Percentiles rank a stretch among this genome's conserved stretches.
Evolutionary conservation across 2,113 vertebrate genomes (phyloP).

Genomic region (Seriola quinqueradiata): DNA sequence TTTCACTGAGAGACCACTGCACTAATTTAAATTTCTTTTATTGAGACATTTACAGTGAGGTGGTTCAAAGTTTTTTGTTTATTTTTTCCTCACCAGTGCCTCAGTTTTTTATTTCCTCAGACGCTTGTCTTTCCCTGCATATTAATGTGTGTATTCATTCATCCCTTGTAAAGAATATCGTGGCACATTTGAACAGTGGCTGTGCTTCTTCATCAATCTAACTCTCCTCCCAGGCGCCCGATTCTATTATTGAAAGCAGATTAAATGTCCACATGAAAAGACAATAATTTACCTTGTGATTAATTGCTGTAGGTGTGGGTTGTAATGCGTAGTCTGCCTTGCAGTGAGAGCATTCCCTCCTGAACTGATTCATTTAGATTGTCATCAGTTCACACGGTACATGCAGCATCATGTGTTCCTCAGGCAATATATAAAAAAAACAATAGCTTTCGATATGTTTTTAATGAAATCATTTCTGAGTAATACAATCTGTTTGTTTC

Average conservation of each 20-base stretch:
- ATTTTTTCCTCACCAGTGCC: not conserved
- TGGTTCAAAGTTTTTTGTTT: not conserved
- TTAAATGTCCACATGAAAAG: not conserved
- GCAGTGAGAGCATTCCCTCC: not conserved
- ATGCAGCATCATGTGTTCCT: not conserved
- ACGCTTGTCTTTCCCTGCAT: not conserved
- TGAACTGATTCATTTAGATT: not conserved
- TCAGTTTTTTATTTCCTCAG: not conserved
- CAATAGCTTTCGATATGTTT: not conserved
- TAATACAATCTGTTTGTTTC: not conserved
- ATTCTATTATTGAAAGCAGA: not conserved
- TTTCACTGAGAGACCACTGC: not conserved
- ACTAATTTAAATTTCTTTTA: not conserved
- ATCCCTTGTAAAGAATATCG: not conserved
- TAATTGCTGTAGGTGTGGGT: not conserved
- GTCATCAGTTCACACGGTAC: not conserved
- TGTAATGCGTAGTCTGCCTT: not conserved
- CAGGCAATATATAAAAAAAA: not conserved
- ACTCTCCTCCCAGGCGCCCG: not conserved
- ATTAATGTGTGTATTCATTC: not conserved
- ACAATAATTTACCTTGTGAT: not conserved
- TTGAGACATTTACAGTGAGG: not conserved
- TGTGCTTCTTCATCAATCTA: slow-evolving; percentile 2
- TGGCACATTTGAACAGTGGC: not conserved
- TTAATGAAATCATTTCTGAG: not conserved